Evolutionary conservation across 1,140 invertebrate genomes (phyloP).

Genomic region (Eumeta japonica): DNA sequence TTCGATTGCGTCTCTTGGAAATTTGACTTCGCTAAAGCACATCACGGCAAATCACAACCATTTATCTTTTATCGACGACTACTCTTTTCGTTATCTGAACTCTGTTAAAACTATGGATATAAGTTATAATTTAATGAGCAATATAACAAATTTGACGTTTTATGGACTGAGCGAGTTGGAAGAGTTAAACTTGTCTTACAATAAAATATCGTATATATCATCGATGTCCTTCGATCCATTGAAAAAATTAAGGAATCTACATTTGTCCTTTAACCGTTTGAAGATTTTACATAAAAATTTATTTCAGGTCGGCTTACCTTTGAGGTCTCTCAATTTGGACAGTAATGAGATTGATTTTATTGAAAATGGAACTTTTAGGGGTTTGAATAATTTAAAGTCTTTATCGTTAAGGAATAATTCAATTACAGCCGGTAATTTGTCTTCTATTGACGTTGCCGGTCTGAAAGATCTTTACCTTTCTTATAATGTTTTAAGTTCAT

Average conservation of each 20-base stretch:
- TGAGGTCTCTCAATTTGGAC: slow-evolving; percentile 61
- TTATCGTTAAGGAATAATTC: slow-evolving; percentile 69
- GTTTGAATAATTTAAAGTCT: slow-evolving; percentile 61
- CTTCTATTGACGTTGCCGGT: slow-evolving; percentile 69
- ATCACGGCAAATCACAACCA: slow-evolving; percentile 38
- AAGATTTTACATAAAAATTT: slow-evolving; percentile 60
- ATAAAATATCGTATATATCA: slow-evolving; percentile 63
- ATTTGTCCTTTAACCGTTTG: slow-evolving; percentile 69
- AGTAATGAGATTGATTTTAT: slow-evolving; percentile 61
- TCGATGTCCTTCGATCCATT: slow-evolving; percentile 64
- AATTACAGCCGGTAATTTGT: slow-evolving; percentile 65
- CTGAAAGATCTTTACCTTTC: slow-evolving; percentile 55
- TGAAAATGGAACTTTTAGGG: slow-evolving; percentile 60
- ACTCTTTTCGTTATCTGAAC: slow-evolving; percentile 39
- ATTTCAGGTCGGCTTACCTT: slow-evolving; percentile 63
- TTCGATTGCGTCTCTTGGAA: slow-evolving; percentile 35
- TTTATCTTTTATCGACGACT: slow-evolving; percentile 43
- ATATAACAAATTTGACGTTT: slow-evolving; percentile 58
- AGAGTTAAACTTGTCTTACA: slow-evolving; percentile 66
- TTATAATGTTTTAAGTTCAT: slow-evolving; percentile 40
- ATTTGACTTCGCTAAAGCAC: slow-evolving; percentile 33
- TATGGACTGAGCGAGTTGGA: slow-evolving; percentile 69
- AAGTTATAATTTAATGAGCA: slow-evolving; percentile 48
- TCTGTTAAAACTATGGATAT: slow-evolving; percentile 41
- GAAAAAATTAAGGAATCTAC: slow-evolving; percentile 64